Evolutionary conservation across 1,140 invertebrate genomes (phyloP).

Genomic region (Musca vetustissima): DNA sequence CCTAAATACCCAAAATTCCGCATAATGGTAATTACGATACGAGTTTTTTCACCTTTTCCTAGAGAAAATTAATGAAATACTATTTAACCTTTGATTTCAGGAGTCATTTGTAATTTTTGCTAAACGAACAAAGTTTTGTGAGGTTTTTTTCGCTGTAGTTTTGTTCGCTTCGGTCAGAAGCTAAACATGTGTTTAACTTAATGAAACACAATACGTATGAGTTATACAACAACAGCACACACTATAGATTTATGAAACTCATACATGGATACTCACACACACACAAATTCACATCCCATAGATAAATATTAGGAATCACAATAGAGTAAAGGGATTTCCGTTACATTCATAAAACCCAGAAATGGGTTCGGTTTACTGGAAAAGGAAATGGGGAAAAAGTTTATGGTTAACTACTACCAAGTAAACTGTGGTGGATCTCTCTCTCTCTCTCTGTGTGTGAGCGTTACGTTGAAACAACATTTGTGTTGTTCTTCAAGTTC

Average conservation of each 20-base stretch:
- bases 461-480: neutral
- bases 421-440: too few species aligned
- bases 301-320: too few species aligned
- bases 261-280: too few species aligned
- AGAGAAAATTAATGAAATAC: conserved; percentile 9
- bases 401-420: neutral
- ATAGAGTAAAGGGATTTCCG: too few species aligned
- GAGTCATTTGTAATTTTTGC: conserved; percentile 16
- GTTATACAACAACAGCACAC: neutral
- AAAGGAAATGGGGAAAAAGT: conserved; percentile 10
- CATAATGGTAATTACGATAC: too few species aligned
- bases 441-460: too few species aligned
- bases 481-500: neutral
- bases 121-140: neutral
- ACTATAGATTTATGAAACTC: neutral
- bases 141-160: neutral
- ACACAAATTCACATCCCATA: too few species aligned
- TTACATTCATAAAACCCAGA: too few species aligned
- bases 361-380: too few species aligned
- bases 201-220: too few species aligned
- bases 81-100: conserved; percentile 22
- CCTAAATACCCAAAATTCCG: too few species aligned
- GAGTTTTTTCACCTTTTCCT: too few species aligned
- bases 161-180: neutral
- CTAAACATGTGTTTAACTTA: conserved; percentile 16